Conservation (phyloP, 2,797 vertebrate species). For the Chiroxiphia lanceolata region DNA sequence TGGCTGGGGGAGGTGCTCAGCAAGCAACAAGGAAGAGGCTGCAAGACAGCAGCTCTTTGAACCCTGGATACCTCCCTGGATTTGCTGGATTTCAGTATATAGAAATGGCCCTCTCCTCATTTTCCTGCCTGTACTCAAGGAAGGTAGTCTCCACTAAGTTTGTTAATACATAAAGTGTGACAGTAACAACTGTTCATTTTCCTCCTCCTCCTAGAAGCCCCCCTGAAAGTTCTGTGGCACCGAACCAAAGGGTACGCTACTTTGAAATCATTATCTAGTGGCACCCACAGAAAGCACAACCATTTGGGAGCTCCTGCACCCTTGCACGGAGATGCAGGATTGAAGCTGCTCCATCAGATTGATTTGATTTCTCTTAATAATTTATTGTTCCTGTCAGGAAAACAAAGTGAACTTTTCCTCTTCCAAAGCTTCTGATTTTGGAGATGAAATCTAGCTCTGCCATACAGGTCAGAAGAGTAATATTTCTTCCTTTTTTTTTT, state of each 20-base stretch:
- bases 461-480: neutral
- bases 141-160: neutral
- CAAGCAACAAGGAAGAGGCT: neutral
- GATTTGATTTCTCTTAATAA: neutral
- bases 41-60: neutral
- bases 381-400: neutral
- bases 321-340: rapidly evolving
- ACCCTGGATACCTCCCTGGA: too few relatives aligned
- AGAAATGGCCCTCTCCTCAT: neutral
- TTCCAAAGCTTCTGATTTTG: neutral
- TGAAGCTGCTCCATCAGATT: neutral
- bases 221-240: neutral
- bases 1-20: neutral
- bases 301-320: neutral
- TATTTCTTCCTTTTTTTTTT: neutral
- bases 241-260: neutral
- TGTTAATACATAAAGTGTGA: neutral
- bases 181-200: neutral
- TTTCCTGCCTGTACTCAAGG: neutral
- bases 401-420: neutral
- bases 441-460: neutral
- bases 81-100: neutral
- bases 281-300: neutral
- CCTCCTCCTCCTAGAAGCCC: neutral
- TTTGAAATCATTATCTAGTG: neutral